phyloP scores from a whole-genome alignment of 2,888 invertebrate genomes.

The Athalia circularis region DNA sequence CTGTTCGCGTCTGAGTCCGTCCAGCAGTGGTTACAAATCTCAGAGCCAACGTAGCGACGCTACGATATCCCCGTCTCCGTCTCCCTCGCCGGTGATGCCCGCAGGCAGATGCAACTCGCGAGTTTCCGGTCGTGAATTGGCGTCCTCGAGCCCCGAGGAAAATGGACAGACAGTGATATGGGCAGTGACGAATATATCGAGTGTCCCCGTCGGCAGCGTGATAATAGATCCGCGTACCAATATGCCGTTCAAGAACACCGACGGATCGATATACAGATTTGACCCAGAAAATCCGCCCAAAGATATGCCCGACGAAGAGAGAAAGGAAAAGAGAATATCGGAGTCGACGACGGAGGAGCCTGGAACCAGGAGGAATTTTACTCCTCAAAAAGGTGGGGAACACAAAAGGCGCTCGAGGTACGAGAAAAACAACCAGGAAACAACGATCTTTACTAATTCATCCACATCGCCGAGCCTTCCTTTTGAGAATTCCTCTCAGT shows the following conservation, averaged over 20 bases:
- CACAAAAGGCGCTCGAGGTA: constrained; percentile 41
- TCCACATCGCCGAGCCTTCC: constrained; percentile 70
- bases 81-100: constrained; percentile 69
- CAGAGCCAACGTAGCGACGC: constrained; percentile 79
- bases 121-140: constrained; percentile 71
- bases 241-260: constrained; percentile 84
- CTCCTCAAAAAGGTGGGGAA: constrained; percentile 42
- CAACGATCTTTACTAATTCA: constrained; percentile 62
- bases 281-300: constrained; percentile 83
- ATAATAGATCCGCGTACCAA: constrained; percentile 92
- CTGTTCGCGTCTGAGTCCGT: constrained; percentile 83
- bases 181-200: constrained; percentile 91
- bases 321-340: background rate
- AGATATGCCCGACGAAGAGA: constrained; percentile 54
- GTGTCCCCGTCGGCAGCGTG: constrained; percentile 90
- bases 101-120: constrained; percentile 67
- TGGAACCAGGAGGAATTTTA: constrained; percentile 41
- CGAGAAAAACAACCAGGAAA: constrained; percentile 51
- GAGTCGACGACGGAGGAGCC: constrained; percentile 52
- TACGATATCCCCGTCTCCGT: constrained; percentile 69
- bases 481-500: constrained; percentile 58
- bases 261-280: constrained; percentile 86
- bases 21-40: constrained; percentile 86
- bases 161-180: constrained; percentile 80
- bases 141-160: constrained; percentile 61